phyloP scores from a whole-genome alignment of 1,140 invertebrate genomes.

The Eurosta solidaginis region DNA sequence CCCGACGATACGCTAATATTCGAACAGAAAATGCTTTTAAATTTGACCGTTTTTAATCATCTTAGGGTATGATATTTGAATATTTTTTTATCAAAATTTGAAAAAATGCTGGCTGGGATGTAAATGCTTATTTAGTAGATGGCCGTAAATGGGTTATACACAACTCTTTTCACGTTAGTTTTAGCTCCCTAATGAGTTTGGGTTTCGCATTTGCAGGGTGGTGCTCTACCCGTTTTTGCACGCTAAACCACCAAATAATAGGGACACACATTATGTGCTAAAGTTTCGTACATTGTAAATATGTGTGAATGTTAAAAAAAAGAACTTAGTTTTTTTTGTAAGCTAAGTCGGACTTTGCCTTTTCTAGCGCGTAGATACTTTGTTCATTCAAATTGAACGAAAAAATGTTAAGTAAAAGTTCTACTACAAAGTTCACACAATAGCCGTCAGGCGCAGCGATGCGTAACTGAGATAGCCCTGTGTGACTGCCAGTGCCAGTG shows the following conservation, averaged over 20 bases:
- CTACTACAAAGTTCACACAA: neutral
- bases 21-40: too few species aligned
- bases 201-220: neutral
- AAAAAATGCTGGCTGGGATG: too few species aligned
- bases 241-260: neutral
- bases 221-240: neutral
- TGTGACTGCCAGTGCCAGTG: neutral
- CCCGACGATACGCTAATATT: too few species aligned
- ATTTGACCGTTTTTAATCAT: too few species aligned
- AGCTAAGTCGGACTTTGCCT: neutral
- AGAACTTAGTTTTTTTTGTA: neutral
- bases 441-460: neutral
- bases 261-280: neutral
- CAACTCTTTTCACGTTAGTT: neutral
- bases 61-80: too few species aligned
- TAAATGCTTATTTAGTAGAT: too few species aligned
- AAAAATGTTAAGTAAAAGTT: neutral
- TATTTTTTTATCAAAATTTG: too few species aligned
- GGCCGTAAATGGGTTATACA: slow-evolving; percentile 1
- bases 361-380: neutral
- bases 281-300: neutral
- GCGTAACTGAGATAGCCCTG: neutral
- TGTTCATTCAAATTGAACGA: slow-evolving; percentile 1
- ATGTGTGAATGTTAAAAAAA: neutral
- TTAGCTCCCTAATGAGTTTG: neutral